Conservation (phyloP, 2,888 invertebrate species). For the Melinopterus prodromus region DNA sequence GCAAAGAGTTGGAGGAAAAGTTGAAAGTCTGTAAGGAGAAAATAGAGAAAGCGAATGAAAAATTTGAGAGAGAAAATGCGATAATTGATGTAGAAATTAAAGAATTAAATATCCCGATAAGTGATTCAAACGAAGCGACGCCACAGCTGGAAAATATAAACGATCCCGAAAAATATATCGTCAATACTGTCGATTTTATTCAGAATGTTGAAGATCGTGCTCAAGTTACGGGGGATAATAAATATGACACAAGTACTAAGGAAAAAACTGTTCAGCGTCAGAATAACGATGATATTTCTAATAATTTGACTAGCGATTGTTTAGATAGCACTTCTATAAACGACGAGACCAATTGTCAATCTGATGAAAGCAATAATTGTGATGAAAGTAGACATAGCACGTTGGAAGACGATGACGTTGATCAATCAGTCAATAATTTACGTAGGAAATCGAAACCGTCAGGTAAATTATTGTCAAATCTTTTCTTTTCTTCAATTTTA, state of each 20-base stretch:
- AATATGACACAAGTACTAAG: no score
- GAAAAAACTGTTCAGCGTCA: background rate
- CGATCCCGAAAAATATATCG: no score
- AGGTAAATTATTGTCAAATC: no score
- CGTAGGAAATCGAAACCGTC: no score
- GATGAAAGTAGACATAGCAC: background rate
- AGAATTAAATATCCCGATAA: background rate
- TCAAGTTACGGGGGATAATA: no score
- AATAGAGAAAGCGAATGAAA: background rate
- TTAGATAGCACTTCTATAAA: background rate
- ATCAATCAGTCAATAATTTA: background rate
- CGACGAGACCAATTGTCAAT: background rate
- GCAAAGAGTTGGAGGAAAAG: constrained; percentile 39
- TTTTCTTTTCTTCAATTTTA: no score
- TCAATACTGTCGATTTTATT: no score
- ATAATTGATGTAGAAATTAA: constrained; percentile 23
- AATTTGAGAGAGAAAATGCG: constrained; percentile 29
- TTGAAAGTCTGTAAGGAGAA: background rate
- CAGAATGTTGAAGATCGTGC: no score
- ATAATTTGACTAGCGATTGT: background rate
- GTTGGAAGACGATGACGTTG: background rate
- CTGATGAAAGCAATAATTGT: constrained; percentile 13
- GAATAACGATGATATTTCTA: background rate
- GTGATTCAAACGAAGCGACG: background rate
- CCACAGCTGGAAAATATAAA: constrained; percentile 8